phyloP scores from a whole-genome alignment of 2,797 vertebrate species.

The Astyanax mexicanus region DNA sequence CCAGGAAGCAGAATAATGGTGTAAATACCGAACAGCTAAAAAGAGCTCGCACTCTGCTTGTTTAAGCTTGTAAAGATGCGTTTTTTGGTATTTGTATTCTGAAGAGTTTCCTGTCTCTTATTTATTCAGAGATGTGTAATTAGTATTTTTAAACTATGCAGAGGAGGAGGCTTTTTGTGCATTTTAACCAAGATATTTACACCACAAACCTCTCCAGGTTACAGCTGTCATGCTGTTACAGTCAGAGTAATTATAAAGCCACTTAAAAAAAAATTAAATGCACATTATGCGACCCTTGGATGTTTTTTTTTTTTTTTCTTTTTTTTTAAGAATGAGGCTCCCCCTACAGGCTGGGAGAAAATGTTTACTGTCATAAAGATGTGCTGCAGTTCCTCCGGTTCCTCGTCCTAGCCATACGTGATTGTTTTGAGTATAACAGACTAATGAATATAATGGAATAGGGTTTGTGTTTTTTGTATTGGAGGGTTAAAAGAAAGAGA shows the following conservation, averaged over 20 bases:
- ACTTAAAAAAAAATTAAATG: no score
- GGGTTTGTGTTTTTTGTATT: no score
- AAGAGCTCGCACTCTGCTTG: conserved; percentile 10
- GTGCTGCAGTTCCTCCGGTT: no score
- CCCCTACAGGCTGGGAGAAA: no score
- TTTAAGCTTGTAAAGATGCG: conserved; percentile 27
- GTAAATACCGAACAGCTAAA: neutral
- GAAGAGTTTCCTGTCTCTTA: neutral
- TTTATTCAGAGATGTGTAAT: conserved; percentile 27
- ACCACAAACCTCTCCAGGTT: neutral
- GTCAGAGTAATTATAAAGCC: neutral
- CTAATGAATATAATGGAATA: no score
- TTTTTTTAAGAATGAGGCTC: no score
- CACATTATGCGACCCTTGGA: no score
- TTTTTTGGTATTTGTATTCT: neutral
- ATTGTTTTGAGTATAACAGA: no score
- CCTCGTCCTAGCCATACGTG: no score
- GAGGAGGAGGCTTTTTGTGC: neutral
- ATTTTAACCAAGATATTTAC: neutral
- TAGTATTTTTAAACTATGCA: conserved; percentile 16
- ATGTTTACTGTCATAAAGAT: no score
- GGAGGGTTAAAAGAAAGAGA: no score
- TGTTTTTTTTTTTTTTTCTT: no score
- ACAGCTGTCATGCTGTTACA: neutral
- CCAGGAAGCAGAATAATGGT: conserved; percentile 12